These are phyloP conservation scores for Heterodera carotae DNA, from an alignment of 1,140 invertebrate genomes.

Conservation along the genomic window DNA sequence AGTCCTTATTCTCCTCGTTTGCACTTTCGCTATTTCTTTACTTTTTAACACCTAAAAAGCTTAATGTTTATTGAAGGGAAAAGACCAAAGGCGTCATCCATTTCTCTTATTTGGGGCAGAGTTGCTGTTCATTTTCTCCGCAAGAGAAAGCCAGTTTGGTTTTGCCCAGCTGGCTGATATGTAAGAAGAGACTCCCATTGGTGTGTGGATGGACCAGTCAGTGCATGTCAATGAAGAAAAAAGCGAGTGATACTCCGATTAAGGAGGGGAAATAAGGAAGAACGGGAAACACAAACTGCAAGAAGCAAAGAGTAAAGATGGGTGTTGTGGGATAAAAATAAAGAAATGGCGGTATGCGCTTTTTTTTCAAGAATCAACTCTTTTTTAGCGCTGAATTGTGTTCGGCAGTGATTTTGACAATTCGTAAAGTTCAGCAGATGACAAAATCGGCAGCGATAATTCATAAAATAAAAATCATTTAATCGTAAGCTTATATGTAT, in stretches of 20 bases:
- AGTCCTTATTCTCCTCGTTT: not conserved
- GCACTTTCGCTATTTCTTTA: not conserved
- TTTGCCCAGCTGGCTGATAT: not conserved
- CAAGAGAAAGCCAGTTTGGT: not conserved
- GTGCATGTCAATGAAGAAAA: not conserved
- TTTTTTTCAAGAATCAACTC: too few species aligned
- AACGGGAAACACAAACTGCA: too few species aligned
- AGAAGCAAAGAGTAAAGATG: too few species aligned
- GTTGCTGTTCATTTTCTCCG: not conserved
- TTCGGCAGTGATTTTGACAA: too few species aligned
- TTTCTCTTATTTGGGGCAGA: not conserved
- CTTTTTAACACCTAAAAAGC: not conserved
- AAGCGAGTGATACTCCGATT: not conserved
- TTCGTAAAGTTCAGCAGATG: too few species aligned
- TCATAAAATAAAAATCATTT: too few species aligned
- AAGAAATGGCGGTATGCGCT: too few species aligned
- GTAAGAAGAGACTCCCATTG: not conserved
- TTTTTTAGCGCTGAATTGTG: too few species aligned
- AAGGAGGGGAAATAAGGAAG: not conserved
- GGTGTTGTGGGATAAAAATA: too few species aligned
- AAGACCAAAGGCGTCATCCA: not conserved
- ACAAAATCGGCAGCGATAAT: too few species aligned
- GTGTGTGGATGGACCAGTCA: not conserved
- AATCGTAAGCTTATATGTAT: too few species aligned
- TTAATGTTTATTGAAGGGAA: not conserved